Evolutionary conservation across 1,140 invertebrate genomes (phyloP), one percentile per base, ranked within the genome.

Genomic region (Tetramorium parvispinum): DNA sequence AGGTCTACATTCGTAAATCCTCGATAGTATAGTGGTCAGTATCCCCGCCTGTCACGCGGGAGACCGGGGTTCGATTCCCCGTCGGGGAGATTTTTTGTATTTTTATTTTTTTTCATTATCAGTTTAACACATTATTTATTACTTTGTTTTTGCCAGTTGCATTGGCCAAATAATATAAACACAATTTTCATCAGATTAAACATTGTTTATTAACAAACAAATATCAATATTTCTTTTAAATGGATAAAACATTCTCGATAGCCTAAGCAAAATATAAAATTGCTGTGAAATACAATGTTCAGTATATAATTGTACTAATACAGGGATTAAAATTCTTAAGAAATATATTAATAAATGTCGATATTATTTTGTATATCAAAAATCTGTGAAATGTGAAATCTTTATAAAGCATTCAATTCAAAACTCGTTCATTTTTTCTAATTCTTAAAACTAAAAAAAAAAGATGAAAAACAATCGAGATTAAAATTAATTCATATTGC

Each of bases 1-100:
- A 76, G 63, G 0, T 0, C 0, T 11, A 3, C 1, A 0, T 1
- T 10, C n/a, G 21, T 5, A 24, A 75, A 32, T 63, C 27, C 57
- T 71, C 53, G 87, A 68, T 79, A 79, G 77, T 79, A 79, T 68
- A 79, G 61, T 78, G 59, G 59, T 78, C 16, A 78, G 59, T 77
- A 77, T 76, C 53, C 51, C 51, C 51, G 51, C 51, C 51, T 53
- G 51, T 53, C 51, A 53, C 51, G 51, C 51, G 51, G 51, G 51
- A 53, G 51, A 53, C 51, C 51, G 51, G 51, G 51, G 51, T 53
- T 53, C 51, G 51, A 79, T 79, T 79, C 76, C 76, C 76, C 76
- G 77, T 68, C 77, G 77, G 43, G 77, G 77, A 79, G 77, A 0
- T 21, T 7, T 46, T 46, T 61, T 61, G 43, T 53, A 53, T 32